Evolutionary conservation across 1,140 invertebrate species (phyloP), one percentile per base, ranked within the genome.

Genomic region (Drosophila auraria): DNA sequence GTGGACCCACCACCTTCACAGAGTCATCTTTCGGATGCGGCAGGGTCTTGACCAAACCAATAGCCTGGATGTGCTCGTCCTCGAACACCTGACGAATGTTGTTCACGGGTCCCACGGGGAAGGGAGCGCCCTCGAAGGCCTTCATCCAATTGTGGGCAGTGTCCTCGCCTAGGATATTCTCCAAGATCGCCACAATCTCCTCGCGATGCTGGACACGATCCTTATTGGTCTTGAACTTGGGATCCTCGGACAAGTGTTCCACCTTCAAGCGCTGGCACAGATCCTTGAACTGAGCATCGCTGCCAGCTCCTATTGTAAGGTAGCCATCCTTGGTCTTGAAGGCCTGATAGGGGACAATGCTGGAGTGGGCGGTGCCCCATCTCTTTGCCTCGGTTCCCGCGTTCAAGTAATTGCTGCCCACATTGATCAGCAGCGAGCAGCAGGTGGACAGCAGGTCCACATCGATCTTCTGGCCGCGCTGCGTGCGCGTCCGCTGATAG

Each of bases 391-490:
- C 97, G 80, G 95, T 94, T 51, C 96, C 96, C 68, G 95, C 96
- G 94, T 99, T 99, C 17, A 99, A 93, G 93, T 97, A 99, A 94
- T 98, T 99, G 2, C 96, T 97, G 0, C 95, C 98, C 54, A 99
- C 94, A 93, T 99, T 99, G 15, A 98, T 97, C 82, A 99, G 94
- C 79, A 95, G 95, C 0, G 97, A 95, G 17, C 99, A 94, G 94
- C 99, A 98, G 2, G 98, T 99, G 5, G 97, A 97, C 1, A 99
- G 93, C n/a, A 99, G 94, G 94, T 99, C 96, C 82, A 97, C 98
- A 77, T 99, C 97, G 68, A 99, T 98, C 94, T 97, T 97, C 83
- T 99, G 98, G 6, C 98, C 98, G 82, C 92, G 92, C 0, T 97
- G 96, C 2, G 97, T 98, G 80, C 95, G 95, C 6, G 94, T 90